Evolutionary conservation across 2,113 vertebrate species (phyloP).

Genomic region (Antechinus flavipes): DNA sequence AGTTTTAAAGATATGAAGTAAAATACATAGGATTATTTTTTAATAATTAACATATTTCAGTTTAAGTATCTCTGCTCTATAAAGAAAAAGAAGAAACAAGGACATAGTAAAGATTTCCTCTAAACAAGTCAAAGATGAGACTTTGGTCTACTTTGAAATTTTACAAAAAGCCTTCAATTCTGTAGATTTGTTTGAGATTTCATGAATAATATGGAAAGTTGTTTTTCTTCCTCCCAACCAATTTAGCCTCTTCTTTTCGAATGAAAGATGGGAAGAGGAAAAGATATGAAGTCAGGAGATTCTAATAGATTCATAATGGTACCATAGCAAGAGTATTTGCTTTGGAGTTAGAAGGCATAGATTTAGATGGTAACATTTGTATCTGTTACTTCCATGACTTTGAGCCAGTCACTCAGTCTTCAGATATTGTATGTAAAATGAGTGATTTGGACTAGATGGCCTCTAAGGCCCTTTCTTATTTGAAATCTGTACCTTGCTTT

Average conservation of each 20-base stretch:
- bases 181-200: neutral
- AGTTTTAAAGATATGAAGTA: neutral
- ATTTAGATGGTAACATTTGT: neutral
- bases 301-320: neutral
- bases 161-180: neutral
- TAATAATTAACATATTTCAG: neutral
- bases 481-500: neutral
- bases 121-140: neutral
- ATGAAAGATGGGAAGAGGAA: neutral
- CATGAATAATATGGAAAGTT: neutral
- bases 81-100: neutral
- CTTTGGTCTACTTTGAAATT: neutral
- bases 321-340: neutral
- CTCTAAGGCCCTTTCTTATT: neutral
- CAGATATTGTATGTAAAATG: neutral
- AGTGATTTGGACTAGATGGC: neutral
- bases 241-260: neutral
- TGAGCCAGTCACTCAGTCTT: neutral
- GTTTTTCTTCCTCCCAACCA: neutral
- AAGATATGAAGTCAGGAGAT: neutral
- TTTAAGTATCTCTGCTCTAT: neutral
- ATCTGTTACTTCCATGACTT: neutral
- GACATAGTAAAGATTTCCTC: neutral
- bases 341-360: neutral
- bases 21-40: neutral